These are phyloP conservation scores for Limosa lapponica DNA, from an alignment of 2,797 vertebrate species.

Conservation along the genomic window DNA sequence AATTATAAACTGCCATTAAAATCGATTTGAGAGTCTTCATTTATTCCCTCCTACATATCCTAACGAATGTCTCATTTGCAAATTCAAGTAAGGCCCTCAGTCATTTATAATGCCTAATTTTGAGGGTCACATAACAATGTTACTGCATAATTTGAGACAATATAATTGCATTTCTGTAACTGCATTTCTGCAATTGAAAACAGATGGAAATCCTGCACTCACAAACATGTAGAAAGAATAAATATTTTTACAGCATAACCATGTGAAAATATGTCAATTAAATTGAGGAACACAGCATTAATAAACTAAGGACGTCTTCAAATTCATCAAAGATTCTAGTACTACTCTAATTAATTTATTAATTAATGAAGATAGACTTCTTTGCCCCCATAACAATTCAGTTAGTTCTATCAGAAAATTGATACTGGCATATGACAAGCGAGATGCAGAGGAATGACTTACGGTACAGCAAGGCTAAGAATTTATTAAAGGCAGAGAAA, in stretches of 20 bases:
- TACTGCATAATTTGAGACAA: neutral
- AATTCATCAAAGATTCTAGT: neutral
- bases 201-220: neutral
- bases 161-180: neutral
- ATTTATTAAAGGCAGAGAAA: neutral
- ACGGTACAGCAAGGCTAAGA: neutral
- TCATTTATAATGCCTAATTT: neutral
- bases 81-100: neutral
- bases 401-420: neutral
- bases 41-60: neutral
- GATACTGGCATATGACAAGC: neutral
- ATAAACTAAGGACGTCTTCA: neutral
- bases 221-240: neutral
- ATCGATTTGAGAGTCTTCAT: neutral
- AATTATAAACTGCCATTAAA: neutral
- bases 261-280: neutral
- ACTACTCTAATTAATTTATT: neutral
- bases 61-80: neutral
- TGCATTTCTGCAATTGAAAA: neutral
- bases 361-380: neutral
- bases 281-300: neutral
- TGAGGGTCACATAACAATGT: neutral
- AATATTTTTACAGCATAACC: neutral
- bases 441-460: neutral
- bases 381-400: neutral